Percentiles rank a stretch among this genome's conserved stretches.
phyloP scores from a whole-genome alignment of 2,113 vertebrate genomes.

The Vulpes vulpes region DNA sequence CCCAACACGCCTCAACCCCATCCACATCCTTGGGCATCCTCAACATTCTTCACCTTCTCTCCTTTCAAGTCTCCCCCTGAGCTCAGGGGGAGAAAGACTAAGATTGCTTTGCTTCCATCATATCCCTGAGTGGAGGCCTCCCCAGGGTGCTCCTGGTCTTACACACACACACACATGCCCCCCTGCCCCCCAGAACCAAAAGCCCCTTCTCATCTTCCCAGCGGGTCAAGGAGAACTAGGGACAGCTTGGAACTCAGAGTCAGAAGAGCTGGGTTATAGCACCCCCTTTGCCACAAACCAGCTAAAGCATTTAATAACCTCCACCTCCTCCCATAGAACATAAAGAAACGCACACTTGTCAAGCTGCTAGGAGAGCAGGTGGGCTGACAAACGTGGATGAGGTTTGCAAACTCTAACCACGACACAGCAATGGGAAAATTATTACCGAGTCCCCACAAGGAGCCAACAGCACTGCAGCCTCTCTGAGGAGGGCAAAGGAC shows the following conservation, averaged over 20 bases:
- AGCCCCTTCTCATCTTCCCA: not conserved
- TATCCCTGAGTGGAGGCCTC: not conserved
- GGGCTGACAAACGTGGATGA: not conserved
- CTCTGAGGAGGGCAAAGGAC: not conserved
- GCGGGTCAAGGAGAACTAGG: not conserved
- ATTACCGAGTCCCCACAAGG: not conserved
- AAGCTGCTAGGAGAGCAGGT: not conserved
- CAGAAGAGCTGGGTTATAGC: not conserved
- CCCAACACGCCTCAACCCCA: not conserved
- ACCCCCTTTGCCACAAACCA: conserved; percentile 50
- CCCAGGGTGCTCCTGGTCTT: not conserved
- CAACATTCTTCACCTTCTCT: not conserved
- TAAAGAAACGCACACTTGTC: not conserved
- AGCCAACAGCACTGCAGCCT: no score
- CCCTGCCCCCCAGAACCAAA: not conserved
- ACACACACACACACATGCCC: not conserved
- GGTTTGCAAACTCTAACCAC: not conserved
- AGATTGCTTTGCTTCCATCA: not conserved
- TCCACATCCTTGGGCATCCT: not conserved
- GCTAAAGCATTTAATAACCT: not conserved
- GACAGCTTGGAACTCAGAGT: not conserved
- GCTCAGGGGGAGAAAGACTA: not conserved
- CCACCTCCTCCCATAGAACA: not conserved
- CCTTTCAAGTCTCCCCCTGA: not conserved
- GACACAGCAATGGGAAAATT: not conserved